These are phyloP conservation scores for Podilymbus podiceps DNA, from an alignment of 2,113 vertebrate genomes.

Conservation along the genomic window DNA sequence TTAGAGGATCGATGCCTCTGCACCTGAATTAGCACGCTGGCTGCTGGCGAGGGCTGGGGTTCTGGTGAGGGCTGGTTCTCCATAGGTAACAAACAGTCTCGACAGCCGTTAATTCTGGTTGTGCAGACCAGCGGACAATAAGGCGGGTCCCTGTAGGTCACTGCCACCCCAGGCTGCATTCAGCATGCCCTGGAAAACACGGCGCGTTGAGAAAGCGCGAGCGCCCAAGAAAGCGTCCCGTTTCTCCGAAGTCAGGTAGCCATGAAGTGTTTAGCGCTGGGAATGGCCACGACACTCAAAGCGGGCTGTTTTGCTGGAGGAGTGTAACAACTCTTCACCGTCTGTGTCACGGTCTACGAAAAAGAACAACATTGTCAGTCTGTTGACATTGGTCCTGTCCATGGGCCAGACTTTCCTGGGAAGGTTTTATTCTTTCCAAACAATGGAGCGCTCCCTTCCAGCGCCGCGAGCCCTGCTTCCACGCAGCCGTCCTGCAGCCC, in stretches of 20 bases:
- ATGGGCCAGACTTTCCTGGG: constrained; percentile 52
- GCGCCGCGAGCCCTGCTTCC: background rate
- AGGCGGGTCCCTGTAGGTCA: background rate
- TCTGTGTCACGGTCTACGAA: constrained; percentile 20
- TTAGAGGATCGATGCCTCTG: background rate
- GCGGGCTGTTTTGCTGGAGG: background rate
- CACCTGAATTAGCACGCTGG: background rate
- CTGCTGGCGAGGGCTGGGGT: background rate
- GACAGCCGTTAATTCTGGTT: background rate
- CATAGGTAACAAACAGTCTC: background rate
- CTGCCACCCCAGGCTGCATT: background rate
- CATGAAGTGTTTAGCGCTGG: background rate
- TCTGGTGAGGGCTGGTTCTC: background rate
- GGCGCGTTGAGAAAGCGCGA: fast-evolving
- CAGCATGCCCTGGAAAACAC: background rate
- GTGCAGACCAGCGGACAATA: background rate
- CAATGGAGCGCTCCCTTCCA: constrained; percentile 46
- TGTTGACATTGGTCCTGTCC: constrained; percentile 63
- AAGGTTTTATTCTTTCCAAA: constrained; percentile 63
- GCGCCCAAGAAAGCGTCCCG: background rate
- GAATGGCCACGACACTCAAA: background rate
- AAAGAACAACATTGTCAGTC: constrained; percentile 46
- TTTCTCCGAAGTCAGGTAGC: background rate
- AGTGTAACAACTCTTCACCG: background rate
- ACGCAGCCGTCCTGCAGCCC: background rate